Base-by-base conservation (phyloP, 53 echinoderm and acorn worm genomes). In the Paelopatides confundens region DNA sequence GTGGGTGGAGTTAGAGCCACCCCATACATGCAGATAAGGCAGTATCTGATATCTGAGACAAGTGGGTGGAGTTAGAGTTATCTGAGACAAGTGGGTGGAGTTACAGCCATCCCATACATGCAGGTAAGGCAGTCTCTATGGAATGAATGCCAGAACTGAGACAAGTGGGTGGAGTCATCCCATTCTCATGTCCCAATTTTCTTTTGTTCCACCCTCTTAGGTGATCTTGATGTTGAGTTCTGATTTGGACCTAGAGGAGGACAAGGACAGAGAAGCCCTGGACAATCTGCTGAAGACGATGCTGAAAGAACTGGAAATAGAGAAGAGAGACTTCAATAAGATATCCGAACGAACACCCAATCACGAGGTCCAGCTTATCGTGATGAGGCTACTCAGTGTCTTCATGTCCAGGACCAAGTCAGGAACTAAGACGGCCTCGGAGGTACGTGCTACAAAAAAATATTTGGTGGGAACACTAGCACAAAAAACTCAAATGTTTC, bases 371-470 rank as follows among this genome's bases (percentile, higher is more conserved):
- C 98, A 97, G 84, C 91, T 97, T 15, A 97, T 97, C 43, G 95
- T 97, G 71, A 97, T 97, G 98, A 81, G 98, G 33, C 86, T 97
- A 21, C 98, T 97, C 34, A 97, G 98, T 67, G 98, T 97, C 51
- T 97, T 97, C 88, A 97, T 97, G 98, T 97, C 98, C 65, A 88
- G 98, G 26, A 95, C 98, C 15, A 97, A 97, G 92, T 97, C 98
- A 12, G 98, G 98, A 12, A 95, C 98, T 32, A 97, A 97, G 65
- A 86, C 90, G 46, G 95, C 98, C 24, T 90, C 92, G 71, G 98
- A 97, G 95, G 98, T 97, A 38, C n/a, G 43, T 43, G 8, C n/a
- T n/a, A n/a, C n/a, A n/a, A n/a, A n/a, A n/a, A n/a, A n/a, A n/a
- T n/a, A n/a, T n/a, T n/a, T n/a, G n/a, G n/a, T n/a, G n/a, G n/a